Conservation (phyloP, 1,140 invertebrate genomes). For the Drosophila chauvacae region DNA sequence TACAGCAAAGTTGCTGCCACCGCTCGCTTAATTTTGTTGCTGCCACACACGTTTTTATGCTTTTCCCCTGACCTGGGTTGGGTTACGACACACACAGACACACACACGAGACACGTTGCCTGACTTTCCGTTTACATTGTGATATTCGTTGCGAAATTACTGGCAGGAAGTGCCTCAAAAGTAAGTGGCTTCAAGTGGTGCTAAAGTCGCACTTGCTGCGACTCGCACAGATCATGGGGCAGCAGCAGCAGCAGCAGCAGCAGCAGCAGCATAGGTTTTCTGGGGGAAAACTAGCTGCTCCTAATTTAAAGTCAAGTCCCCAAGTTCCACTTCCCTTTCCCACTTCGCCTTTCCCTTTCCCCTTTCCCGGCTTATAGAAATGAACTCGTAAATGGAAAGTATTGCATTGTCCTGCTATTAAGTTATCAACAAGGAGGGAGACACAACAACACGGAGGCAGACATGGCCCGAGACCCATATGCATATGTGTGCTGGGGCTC, state of each 20-base stretch:
- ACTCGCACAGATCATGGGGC: constrained; percentile 2
- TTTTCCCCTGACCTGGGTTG: constrained; percentile 1
- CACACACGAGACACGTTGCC: constrained; percentile 30
- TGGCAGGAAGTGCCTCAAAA: constrained; percentile 20
- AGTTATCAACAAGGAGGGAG: constrained; percentile 71
- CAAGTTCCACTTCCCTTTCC: background rate
- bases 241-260: no score
- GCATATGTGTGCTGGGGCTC: constrained; percentile 24
- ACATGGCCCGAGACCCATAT: constrained; percentile 34
- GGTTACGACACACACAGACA: constrained; percentile 1
- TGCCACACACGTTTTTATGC: constrained; percentile 65
- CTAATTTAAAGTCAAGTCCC: constrained; percentile 44
- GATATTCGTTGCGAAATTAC: constrained; percentile 36
- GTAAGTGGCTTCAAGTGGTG: constrained; percentile 6
- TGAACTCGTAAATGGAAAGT: constrained; percentile 68
- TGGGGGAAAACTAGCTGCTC: no score
- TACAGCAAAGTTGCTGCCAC: constrained; percentile 69
- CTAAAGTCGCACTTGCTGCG: background rate
- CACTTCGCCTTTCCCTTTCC: background rate
- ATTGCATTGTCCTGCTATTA: constrained; percentile 77
- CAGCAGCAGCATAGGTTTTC: background rate
- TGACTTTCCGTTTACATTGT: constrained; percentile 41
- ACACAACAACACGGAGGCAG: constrained; percentile 27
- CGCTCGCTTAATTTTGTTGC: constrained; percentile 65
- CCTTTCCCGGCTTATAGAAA: constrained; percentile 34